Evolutionary conservation across 2,888 invertebrate genomes (phyloP).

Genomic region (Parnassius smintheus): DNA sequence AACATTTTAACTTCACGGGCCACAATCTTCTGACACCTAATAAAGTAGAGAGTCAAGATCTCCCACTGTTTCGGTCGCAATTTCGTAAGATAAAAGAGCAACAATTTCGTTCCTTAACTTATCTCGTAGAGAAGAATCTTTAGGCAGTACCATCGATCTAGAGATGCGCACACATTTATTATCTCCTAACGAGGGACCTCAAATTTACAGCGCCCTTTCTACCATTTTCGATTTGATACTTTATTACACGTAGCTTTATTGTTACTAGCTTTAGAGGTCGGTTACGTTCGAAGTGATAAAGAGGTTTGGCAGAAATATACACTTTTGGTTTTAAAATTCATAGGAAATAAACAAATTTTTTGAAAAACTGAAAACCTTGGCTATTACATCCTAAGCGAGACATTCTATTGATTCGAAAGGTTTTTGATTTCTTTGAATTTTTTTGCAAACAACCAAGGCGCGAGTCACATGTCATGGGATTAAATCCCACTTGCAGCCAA

Average conservation of each 20-base stretch:
- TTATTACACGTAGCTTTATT: slow-evolving; percentile 29
- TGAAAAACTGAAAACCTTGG: too few relatives aligned
- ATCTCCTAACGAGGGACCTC: slow-evolving; percentile 28
- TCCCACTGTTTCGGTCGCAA: slow-evolving; percentile 13
- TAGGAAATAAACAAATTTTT: background rate
- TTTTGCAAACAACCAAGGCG: too few relatives aligned
- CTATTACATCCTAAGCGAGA: too few relatives aligned
- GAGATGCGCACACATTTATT: slow-evolving; percentile 31
- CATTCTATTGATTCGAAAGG: too few relatives aligned
- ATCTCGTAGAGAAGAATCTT: slow-evolving; percentile 27
- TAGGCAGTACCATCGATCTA: slow-evolving; percentile 31
- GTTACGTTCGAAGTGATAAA: slow-evolving; percentile 32
- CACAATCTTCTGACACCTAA: slow-evolving; percentile 19
- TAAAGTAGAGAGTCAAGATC: slow-evolving; percentile 21
- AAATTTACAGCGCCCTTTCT: slow-evolving; percentile 30
- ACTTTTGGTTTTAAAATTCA: slow-evolving; percentile 23
- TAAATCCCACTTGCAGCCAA: too few relatives aligned
- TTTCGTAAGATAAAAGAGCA: slow-evolving; percentile 26
- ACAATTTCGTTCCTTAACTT: slow-evolving; percentile 31
- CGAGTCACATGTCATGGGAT: too few relatives aligned
- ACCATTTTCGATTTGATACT: slow-evolving; percentile 30
- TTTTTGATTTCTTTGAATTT: too few relatives aligned
- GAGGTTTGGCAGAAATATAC: slow-evolving; percentile 28
- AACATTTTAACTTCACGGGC: slow-evolving; percentile 2
- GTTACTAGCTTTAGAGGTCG: slow-evolving; percentile 33